These are phyloP conservation scores for Sturnus vulgaris DNA, from an alignment of 2,113 vertebrate species.

Conservation along the genomic window DNA sequence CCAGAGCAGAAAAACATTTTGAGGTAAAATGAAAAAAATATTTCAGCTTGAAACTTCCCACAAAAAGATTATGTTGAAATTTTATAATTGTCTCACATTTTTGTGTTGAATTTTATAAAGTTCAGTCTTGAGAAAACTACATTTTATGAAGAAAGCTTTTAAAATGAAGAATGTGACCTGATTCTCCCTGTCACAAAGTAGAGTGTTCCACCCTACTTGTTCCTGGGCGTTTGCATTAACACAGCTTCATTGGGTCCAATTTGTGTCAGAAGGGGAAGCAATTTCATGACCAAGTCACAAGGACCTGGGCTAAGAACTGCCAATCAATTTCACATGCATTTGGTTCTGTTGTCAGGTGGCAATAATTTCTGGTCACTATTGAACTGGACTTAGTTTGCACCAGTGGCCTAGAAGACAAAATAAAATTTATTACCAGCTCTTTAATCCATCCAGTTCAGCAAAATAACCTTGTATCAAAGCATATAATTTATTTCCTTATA, in stretches of 20 bases:
- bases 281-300: neutral
- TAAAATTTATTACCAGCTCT: constrained; percentile 1
- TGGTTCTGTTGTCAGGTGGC: neutral
- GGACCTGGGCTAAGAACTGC: neutral
- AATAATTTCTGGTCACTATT: constrained; percentile 1
- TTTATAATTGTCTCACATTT: neutral
- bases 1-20: neutral
- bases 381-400: constrained; percentile 2
- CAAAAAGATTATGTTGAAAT: neutral
- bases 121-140: neutral
- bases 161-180: neutral
- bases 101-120: neutral
- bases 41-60: neutral
- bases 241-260: neutral
- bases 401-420: neutral
- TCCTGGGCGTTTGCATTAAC: fast-evolving
- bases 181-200: neutral
- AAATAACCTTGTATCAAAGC: constrained; percentile 38
- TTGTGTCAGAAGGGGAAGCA: neutral
- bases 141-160: neutral
- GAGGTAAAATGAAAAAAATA: neutral
- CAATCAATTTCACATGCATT: neutral
- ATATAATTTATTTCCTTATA: constrained; percentile 36
- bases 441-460: neutral
- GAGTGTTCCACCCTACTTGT: neutral